These are phyloP conservation scores for Geophilus truncorum DNA, from an alignment of 2,888 invertebrate species.

Conservation along the genomic window DNA sequence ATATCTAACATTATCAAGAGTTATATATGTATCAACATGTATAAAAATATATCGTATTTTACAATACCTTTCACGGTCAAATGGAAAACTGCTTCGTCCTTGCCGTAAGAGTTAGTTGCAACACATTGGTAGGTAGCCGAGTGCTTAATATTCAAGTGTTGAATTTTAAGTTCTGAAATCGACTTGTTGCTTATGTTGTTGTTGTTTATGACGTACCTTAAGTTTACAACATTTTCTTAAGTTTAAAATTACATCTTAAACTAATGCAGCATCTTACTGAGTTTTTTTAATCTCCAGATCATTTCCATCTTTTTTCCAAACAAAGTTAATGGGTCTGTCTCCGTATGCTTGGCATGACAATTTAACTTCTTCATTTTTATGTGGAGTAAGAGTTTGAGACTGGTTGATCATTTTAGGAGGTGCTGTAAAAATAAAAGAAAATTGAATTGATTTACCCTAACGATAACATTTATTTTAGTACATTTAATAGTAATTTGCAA, in stretches of 20 bases:
- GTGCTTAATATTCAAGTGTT: not conserved
- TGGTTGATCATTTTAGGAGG: not conserved
- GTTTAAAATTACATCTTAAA: not conserved
- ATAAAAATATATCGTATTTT: too few species aligned
- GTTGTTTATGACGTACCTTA: not conserved
- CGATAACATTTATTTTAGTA: not conserved
- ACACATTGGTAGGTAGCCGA: not conserved
- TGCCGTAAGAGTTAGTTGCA: not conserved
- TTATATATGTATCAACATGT: too few species aligned
- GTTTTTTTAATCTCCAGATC: not conserved
- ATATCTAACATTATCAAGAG: conserved; percentile 13
- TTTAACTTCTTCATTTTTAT: conserved; percentile 44
- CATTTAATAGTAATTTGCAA: not conserved
- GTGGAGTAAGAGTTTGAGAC: conserved; percentile 43
- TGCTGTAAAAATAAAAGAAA: not conserved
- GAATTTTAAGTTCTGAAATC: not conserved
- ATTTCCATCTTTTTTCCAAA: conserved; percentile 43
- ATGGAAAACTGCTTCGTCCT: not conserved
- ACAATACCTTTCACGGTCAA: not conserved
- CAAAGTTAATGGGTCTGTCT: conserved; percentile 47
- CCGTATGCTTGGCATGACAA: conserved; percentile 48
- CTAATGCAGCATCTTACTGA: not conserved
- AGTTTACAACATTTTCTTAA: not conserved
- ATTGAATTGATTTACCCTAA: not conserved
- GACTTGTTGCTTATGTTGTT: not conserved